Evolutionary conservation across 2,797 vertebrate genomes (phyloP).

Genomic region (Sebastes hubbsi): DNA sequence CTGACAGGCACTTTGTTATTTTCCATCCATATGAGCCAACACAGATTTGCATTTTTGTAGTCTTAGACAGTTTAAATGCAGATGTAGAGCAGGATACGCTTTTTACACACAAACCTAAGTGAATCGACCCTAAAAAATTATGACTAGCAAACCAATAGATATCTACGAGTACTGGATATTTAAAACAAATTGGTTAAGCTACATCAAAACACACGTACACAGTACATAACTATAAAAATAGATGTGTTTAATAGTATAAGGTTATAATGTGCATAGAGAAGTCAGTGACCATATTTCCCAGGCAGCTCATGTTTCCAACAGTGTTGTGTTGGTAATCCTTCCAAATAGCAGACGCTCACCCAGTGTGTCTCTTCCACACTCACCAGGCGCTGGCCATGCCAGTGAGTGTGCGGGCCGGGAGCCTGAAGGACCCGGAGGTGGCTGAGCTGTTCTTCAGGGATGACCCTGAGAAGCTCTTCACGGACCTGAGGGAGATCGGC

Average conservation of each 20-base stretch:
- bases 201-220: neutral
- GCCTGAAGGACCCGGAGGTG: slow-evolving; percentile 96
- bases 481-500: slow-evolving; percentile 93
- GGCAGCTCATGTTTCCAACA: neutral
- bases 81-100: neutral
- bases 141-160: too few relatives aligned
- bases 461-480: slow-evolving; percentile 94
- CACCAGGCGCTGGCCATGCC: slow-evolving; percentile 90
- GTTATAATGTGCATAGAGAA: neutral
- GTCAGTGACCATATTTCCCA: neutral
- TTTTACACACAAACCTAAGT: neutral
- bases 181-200: neutral
- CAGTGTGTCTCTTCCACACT: slow-evolving; percentile 38
- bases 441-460: slow-evolving; percentile 95
- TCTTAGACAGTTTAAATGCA: neutral
- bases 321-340: slow-evolving; percentile 13
- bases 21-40: neutral
- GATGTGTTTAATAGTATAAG: neutral
- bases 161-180: too few relatives aligned
- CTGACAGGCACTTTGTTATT: slow-evolving; percentile 19
- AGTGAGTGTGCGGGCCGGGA: slow-evolving; percentile 92
- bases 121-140: neutral
- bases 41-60: slow-evolving; percentile 1
- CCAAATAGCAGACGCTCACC: slow-evolving; percentile 38
- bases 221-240: neutral